Percentiles rank a stretch among this genome's conserved stretches.
phyloP scores from a whole-genome alignment of 1,140 invertebrate species.

The Aporrectodea caliginosa region DNA sequence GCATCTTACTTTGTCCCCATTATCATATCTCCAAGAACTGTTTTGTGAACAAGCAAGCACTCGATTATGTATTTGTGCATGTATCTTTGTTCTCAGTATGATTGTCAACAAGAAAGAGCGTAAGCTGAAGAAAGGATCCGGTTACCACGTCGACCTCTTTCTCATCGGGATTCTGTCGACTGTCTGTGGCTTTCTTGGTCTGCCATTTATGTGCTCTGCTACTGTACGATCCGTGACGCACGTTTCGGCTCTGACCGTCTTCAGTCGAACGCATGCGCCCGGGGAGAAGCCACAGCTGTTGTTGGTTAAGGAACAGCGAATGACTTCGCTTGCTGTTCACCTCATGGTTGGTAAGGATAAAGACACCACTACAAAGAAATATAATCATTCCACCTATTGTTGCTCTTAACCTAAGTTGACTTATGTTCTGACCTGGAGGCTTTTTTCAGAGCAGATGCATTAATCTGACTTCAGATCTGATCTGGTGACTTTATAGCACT shows the following conservation, averaged over 20 bases:
- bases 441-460: no score
- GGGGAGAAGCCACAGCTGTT: constrained; percentile 97
- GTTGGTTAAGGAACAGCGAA: constrained; percentile 89
- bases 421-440: no score
- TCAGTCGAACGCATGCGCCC: constrained; percentile 92
- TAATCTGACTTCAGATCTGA: no score
- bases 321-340: constrained; percentile 71
- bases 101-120: constrained; percentile 98
- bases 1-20: no score
- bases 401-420: no score
- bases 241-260: constrained; percentile 92
- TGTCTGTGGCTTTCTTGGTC: constrained; percentile 85
- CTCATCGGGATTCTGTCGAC: constrained; percentile 82
- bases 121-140: constrained; percentile 94
- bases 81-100: constrained; percentile 97
- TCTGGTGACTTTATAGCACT: no score
- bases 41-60: no score
- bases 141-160: constrained; percentile 95
- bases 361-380: no score
- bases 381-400: no score
- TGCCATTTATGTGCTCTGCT: constrained; percentile 92
- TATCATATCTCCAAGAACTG: no score
- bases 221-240: constrained; percentile 98
- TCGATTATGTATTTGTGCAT: no score
- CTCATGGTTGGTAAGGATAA: constrained; percentile 27